Percentiles rank a stretch among this genome's conserved stretches.
phyloP scores from a whole-genome alignment of 2,797 vertebrate species.

The Trematomus bernacchii region DNA sequence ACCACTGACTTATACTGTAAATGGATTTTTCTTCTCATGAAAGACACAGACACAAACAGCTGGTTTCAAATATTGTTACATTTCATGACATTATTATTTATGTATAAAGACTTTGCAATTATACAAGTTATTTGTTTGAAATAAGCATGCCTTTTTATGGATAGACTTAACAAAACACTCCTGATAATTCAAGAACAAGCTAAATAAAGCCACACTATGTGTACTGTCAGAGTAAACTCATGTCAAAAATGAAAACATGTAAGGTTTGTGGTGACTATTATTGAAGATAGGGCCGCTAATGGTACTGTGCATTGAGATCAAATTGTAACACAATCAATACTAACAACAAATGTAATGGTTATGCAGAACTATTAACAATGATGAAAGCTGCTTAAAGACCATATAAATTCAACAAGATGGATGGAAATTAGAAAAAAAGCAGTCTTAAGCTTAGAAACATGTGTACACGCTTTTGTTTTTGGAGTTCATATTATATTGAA shows the following conservation, averaged over 20 bases:
- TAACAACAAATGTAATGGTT: constrained; percentile 53
- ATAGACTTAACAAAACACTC: constrained; percentile 33
- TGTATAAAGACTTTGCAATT: constrained; percentile 40
- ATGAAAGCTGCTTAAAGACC: constrained; percentile 44
- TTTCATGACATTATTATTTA: constrained; percentile 43
- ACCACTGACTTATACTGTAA: constrained; percentile 36
- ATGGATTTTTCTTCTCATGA: constrained; percentile 64
- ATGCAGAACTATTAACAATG: constrained; percentile 49
- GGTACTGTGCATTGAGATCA: constrained; percentile 12
- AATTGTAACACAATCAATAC: constrained; percentile 43
- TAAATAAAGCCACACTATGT: constrained; percentile 14
- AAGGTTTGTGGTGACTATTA: constrained; percentile 17
- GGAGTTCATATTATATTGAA: constrained; percentile 56
- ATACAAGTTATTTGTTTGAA: constrained; percentile 46
- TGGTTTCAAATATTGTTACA: constrained; percentile 53
- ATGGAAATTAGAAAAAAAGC: constrained; percentile 33
- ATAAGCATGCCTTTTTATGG: constrained; percentile 34
- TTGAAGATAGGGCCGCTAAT: constrained; percentile 17
- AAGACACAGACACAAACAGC: constrained; percentile 49
- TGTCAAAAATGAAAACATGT: constrained; percentile 24
- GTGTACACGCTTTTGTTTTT: constrained; percentile 44
- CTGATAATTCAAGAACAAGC: constrained; percentile 17
- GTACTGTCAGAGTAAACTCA: constrained; percentile 15
- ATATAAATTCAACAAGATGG: constrained; percentile 32
- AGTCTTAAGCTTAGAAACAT: constrained; percentile 17